Evolutionary conservation across 1,140 invertebrate species (phyloP), one percentile per base, ranked within the genome.

Genomic region (Brachionus asplanchnoidis): DNA sequence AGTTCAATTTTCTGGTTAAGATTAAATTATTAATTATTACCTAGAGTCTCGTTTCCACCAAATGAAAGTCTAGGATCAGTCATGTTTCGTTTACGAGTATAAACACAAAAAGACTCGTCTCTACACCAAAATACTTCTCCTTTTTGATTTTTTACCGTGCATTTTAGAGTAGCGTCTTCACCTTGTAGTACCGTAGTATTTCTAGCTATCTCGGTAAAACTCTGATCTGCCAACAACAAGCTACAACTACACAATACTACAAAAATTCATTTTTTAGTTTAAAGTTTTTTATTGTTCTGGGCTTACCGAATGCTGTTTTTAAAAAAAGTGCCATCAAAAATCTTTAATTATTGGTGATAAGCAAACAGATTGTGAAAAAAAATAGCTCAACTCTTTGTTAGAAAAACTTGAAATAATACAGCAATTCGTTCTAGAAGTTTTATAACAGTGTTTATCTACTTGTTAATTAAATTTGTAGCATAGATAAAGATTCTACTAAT

Each of bases 51-150:
- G 36, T 82, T 46, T 11, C 79, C 79, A 36, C 6, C 40, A 26
- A 82, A 32, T 42, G 53, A 65, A 23, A 65, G 11, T 36, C 79
- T 60, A 7, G 79, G 8, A 36, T 82, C 79, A 14, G 65, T 82
- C n/a, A 68, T 28, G 40, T 82, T 82, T 68, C 79, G 14, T 23
- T 82, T 82, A 23, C 79, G 79, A 14, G 23, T 46, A n/a, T 65
- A 82, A 20, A 56, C 32, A 26, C 79, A 82, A 82, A 82, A 82
- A 12, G 50, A 56, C 11, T 77, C 73, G 6, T 82, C 79, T 65
- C 32, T 82, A 36, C 79, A 82, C 79, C 79, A 82, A 20, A 82
- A n/a, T 9, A 82, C 50, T 65, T 82, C 79, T 23, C 79, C 53
- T 65, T 65, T 82, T 28, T 40, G 79, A 68, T 82, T 82, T 40